A percentile compares a stretch with the other conserved stretches of the same genome.
Evolutionary conservation across 2,113 vertebrate genomes (phyloP).

Genomic region (Charina bottae): DNA sequence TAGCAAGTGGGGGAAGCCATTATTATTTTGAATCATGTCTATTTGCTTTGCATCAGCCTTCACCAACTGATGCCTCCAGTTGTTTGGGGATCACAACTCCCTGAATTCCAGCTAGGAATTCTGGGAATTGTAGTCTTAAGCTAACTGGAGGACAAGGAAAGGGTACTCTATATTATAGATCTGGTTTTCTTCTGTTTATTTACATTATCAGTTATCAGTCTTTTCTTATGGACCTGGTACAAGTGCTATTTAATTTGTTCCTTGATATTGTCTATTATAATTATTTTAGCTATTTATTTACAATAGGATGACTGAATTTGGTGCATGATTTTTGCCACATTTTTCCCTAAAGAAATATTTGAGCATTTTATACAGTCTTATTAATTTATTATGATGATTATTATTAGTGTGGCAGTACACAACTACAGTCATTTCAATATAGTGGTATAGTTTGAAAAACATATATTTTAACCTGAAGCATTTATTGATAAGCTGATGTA

Average conservation of each 20-base stretch:
- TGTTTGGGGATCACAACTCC: not conserved
- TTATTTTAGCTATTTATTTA: constrained; percentile 72
- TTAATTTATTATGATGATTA: constrained; percentile 69
- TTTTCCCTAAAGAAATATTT: constrained; percentile 62
- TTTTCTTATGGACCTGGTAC: constrained; percentile 28
- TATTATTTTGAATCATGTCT: constrained; percentile 18
- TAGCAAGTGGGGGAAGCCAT: not conserved
- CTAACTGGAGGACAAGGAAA: not conserved
- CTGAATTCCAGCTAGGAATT: not conserved
- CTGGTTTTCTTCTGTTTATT: constrained; percentile 30
- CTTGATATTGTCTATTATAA: constrained; percentile 56
- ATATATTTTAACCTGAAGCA: constrained; percentile 70
- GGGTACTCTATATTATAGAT: not conserved
- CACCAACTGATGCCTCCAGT: not conserved
- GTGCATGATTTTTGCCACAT: constrained; percentile 45
- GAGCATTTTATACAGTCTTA: constrained; percentile 67
- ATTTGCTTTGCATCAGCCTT: not conserved
- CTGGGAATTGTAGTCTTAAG: not conserved
- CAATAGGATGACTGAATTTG: constrained; percentile 49
- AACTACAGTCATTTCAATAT: constrained; percentile 61
- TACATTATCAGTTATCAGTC: constrained; percentile 3
- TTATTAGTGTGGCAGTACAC: constrained; percentile 59
- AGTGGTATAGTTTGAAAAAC: constrained; percentile 68
- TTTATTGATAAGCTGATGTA: constrained; percentile 72
- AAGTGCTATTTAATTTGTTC: constrained; percentile 58